Conservation (phyloP, 2,797 vertebrate species). For the Lagorchestes hirsutus region DNA sequence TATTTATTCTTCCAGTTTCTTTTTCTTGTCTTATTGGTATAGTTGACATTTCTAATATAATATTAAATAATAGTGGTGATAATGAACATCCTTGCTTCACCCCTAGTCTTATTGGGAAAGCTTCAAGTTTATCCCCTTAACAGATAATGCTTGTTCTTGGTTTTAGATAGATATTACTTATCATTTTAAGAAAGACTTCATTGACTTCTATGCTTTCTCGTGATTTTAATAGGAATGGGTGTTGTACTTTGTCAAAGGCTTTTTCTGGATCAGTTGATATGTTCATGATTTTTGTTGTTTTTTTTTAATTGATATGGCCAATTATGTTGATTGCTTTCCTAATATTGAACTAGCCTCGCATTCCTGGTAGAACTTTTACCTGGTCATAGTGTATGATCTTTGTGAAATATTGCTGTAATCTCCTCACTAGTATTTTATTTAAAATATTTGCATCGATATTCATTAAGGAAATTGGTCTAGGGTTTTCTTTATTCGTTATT, state of each 20-base stretch:
- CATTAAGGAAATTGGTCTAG: neutral
- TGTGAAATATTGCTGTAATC: neutral
- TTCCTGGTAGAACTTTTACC: neutral
- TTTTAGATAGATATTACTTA: neutral
- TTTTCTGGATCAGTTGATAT: neutral
- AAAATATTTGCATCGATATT: neutral
- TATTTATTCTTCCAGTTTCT: neutral
- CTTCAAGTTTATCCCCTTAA: neutral
- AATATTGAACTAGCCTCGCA: neutral
- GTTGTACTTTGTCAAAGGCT: neutral
- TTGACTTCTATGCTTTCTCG: neutral
- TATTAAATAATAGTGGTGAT: neutral
- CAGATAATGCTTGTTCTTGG: neutral
- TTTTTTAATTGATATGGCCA: neutral
- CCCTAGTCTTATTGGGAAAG: neutral
- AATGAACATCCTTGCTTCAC: neutral
- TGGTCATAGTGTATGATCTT: neutral
- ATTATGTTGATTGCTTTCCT: neutral
- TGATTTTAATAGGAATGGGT: neutral
- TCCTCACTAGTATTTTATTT: neutral
- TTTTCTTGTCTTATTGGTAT: neutral
- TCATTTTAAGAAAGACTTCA: neutral
- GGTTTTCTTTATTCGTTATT: neutral
- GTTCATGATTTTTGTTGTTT: neutral
- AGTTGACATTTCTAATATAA: neutral